Base-by-base conservation (phyloP, 2,797 vertebrate genomes). In the Molossus alvarezi region DNA sequence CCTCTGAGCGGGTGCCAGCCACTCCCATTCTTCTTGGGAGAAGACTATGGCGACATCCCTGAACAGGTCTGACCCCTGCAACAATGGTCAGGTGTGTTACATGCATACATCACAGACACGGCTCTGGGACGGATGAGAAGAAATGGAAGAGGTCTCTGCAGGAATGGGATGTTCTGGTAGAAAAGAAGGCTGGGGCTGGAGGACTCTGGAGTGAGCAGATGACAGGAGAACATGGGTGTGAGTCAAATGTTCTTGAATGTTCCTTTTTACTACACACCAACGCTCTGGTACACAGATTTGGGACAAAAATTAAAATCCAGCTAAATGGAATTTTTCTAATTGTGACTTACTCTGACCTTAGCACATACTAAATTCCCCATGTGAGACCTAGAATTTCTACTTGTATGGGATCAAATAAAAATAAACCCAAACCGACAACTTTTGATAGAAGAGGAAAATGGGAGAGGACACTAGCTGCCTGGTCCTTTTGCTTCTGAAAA, bases 1-100 rank as follows among this genome's bases (percentile, higher is more conserved):
- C 80, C 75, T 94, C 86, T 97, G 95, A 4, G 60, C n/a, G 0
- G 95, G 95, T 0, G 3, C 55, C 58, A 96, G 93, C 60, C 8
- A 7, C 6, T 87, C 69, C 95, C 97, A 97, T 20, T 97, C 97
- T n/a, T 97, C 97, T 25, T 51, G 94, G 75, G 96, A 97, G 89
- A 97, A 97, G 87, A 92, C 23, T 2, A 97, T 2, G 0, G 89
- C 91, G 89, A 96, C 97, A 10, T 96, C 97, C 41, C 58, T 41
- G 75, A 97, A 97, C 27, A 90, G 2, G 17, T 87, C 91, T 48
- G 96, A 71, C 12, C 80, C 96, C 97, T 97, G 83, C 27, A 94
- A 96, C 23, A 33, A 86, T 10, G 80, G 55, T 33, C 6, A 48
- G 33, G 13, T 11, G 2, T 1, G 23, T 29, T 3, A 45, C 0